Base-by-base conservation (phyloP, 2,797 vertebrate species). In the Thaleichthys pacificus region DNA sequence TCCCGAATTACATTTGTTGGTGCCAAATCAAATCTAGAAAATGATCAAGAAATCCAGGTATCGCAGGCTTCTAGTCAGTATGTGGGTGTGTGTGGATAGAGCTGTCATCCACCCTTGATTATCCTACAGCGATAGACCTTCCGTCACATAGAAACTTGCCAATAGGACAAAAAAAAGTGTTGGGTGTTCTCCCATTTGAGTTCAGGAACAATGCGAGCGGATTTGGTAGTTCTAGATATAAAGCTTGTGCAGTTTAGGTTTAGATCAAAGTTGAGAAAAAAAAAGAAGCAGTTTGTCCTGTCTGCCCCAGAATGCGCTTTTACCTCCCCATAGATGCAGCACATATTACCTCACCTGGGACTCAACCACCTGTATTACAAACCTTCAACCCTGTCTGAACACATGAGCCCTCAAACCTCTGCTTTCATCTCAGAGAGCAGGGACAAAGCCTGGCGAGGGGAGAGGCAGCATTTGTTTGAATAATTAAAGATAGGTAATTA, bases 361-460 rank as follows among this genome's bases (percentile, higher is more conserved):
- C 32, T 64, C 12, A 30, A 47, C 49, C 47, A 38, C 63, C 72
- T 56, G 73, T 72, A 68, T 79, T 72, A 76, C 66, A 76, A 73
- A 80, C 73, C 71, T 71, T 58, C 60, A 66, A 84, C 74, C 60
- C 57, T 69, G 71, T n/a, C 19, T 66, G 66, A 90, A 90, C 70
- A 91, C 83, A 86, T 82, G 89, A 92, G 87, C 83, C 84, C 83
- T 82, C 69, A 76, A 85, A 78, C 77, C 71, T 61, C 42, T 69
- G 71, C 84, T 89, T 90, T 90, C 83, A 88, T 86, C 76, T 82
- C 79, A 74, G 74, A 84, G 68, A 76, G 63, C 22, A 4, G 35
- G 58, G 74, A 82, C 75, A 88, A 88, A 88, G 82, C 82, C 80
- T 83, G 78, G 77, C 83, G 75, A 11, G 30, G 63, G 58, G 68